phyloP scores from a whole-genome alignment of 2,113 vertebrate genomes.

The Microtus oregoni region DNA sequence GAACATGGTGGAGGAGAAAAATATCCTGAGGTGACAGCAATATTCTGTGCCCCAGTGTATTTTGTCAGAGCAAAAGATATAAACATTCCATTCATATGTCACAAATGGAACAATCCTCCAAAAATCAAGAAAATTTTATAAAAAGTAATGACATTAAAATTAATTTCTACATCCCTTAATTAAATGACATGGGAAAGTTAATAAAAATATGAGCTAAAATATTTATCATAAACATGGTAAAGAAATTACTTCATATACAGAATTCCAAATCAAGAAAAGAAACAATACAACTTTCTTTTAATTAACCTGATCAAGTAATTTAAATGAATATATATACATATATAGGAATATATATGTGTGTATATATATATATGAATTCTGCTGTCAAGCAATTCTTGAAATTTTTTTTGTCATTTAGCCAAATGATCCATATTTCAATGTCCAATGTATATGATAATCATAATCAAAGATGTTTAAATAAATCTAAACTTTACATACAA shows the following conservation, averaged over 20 bases:
- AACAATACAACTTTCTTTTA: not conserved
- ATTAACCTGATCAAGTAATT: not conserved
- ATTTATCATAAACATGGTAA: not conserved
- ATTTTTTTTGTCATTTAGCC: not conserved
- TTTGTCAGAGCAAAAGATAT: not conserved
- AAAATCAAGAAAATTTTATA: not conserved
- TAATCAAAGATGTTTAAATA: slow-evolving; percentile 3
- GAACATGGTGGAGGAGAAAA: not conserved
- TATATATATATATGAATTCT: not conserved
- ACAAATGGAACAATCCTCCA: not conserved
- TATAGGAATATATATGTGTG: too few species aligned
- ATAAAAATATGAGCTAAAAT: not conserved
- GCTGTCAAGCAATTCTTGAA: not conserved
- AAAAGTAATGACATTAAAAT: slow-evolving; percentile 2
- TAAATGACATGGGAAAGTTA: not conserved
- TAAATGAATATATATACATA: too few species aligned
- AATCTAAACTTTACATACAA: not conserved
- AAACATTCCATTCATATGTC: not conserved
- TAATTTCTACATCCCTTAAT: not conserved
- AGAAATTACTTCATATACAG: not conserved
- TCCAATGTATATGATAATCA: slow-evolving; percentile 3
- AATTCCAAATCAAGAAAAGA: not conserved
- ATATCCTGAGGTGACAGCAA: not conserved
- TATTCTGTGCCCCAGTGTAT: not conserved
- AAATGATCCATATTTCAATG: not conserved